These are phyloP conservation scores for Schizaphis graminum DNA, from an alignment of 2,888 invertebrate species.

Conservation along the genomic window DNA sequence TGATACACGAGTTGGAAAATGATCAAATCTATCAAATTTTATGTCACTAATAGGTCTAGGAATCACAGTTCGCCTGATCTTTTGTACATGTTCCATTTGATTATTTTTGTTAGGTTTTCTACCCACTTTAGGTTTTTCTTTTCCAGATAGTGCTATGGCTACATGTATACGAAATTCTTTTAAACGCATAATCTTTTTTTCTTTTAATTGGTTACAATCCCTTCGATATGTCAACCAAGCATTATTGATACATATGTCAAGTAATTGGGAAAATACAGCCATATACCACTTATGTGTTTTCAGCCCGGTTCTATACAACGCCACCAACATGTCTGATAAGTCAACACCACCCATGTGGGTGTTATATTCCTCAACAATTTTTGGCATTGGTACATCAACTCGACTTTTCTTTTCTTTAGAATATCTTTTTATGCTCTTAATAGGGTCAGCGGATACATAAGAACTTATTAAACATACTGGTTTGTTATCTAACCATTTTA, in stretches of 20 bases:
- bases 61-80: constrained; percentile 15
- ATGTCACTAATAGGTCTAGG: background rate
- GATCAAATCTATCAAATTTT: too few species aligned
- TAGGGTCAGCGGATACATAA: too few species aligned
- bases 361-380: too few species aligned
- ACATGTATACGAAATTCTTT: constrained; percentile 55
- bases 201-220: constrained; percentile 33
- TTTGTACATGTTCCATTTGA: background rate
- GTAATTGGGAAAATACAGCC: constrained; percentile 49
- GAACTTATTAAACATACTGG: too few species aligned
- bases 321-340: too few species aligned
- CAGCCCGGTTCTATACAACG: constrained; percentile 32
- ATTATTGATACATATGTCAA: constrained; percentile 61
- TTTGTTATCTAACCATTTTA: constrained; percentile 68
- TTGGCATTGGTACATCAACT: too few species aligned
- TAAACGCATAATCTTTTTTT: constrained; percentile 34
- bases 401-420: too few species aligned
- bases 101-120: too few species aligned
- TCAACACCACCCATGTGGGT: too few species aligned
- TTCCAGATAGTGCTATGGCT: constrained; percentile 27
- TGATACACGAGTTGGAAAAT: background rate
- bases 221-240: constrained; percentile 64
- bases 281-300: constrained; percentile 59
- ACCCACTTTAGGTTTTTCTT: background rate
- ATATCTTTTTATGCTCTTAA: too few species aligned